These are phyloP conservation scores for Halictus quadricinctus DNA, from an alignment of 2,888 invertebrate species.

Conservation along the genomic window DNA sequence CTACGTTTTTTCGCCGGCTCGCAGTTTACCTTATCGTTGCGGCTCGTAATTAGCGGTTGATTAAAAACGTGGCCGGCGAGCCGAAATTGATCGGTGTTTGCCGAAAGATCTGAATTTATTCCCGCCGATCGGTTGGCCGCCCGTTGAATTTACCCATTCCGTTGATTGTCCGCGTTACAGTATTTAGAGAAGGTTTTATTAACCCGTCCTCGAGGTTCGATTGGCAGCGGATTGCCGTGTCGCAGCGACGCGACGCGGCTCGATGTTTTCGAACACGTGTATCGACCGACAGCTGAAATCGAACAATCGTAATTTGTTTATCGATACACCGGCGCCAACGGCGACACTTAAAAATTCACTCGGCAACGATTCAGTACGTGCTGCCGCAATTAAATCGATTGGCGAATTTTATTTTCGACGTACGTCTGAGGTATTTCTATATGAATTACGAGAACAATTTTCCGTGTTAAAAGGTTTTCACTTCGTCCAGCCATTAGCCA, in stretches of 20 bases:
- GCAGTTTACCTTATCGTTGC: conserved; percentile 8
- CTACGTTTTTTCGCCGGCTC: neutral
- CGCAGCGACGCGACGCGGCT: neutral
- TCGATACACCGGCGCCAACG: neutral
- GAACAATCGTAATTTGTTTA: conserved; percentile 2
- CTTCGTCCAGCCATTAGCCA: neutral
- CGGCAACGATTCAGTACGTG: neutral
- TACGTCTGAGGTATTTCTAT: no score
- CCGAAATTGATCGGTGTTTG: conserved; percentile 24
- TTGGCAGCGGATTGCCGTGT: neutral
- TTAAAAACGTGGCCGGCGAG: conserved; percentile 4
- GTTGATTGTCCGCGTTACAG: neutral
- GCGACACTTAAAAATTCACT: neutral
- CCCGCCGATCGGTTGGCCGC: neutral
- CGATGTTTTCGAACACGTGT: neutral
- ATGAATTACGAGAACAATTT: no score
- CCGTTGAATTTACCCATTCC: neutral
- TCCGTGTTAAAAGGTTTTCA: no score
- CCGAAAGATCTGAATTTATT: conserved; percentile 10
- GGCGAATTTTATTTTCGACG: neutral
- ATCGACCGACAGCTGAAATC: neutral
- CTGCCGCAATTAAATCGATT: neutral
- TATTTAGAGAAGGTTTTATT: conserved; percentile 9
- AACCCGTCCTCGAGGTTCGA: neutral
- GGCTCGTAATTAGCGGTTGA: conserved; percentile 26